phyloP scores from a whole-genome alignment of 2,797 vertebrate genomes.

The Coilia nasus region DNA sequence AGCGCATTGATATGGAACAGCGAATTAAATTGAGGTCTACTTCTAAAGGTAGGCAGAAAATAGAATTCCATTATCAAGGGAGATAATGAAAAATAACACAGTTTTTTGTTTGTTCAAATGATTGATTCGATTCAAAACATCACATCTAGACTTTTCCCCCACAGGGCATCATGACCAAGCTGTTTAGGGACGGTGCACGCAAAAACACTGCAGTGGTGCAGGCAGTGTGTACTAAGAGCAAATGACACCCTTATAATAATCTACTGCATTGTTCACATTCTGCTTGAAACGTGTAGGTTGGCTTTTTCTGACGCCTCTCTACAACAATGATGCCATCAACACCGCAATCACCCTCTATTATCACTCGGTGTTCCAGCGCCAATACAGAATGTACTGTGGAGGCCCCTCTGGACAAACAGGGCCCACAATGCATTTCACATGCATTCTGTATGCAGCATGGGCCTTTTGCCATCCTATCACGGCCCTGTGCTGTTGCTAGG shows the following conservation, averaged over 20 bases:
- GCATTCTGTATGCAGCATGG: neutral
- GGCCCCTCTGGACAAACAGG: neutral
- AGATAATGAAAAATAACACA: too few relatives aligned
- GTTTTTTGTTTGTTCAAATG: too few relatives aligned
- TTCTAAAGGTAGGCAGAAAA: too few relatives aligned
- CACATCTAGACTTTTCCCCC: too few relatives aligned
- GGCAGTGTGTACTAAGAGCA: neutral
- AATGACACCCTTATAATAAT: neutral
- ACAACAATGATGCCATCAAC: neutral
- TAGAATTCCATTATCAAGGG: too few relatives aligned
- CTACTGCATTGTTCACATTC: neutral
- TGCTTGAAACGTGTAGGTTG: neutral
- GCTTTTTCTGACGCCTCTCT: too few relatives aligned
- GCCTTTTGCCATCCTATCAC: slow-evolving; percentile 18
- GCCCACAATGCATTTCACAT: neutral
- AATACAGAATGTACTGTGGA: slow-evolving; percentile 26
- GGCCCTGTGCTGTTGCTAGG: slow-evolving; percentile 45
- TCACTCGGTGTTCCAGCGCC: neutral
- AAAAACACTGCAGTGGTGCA: too few relatives aligned
- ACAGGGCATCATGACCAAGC: too few relatives aligned
- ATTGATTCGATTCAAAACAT: too few relatives aligned
- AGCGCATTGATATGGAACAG: too few relatives aligned
- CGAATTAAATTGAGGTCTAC: too few relatives aligned
- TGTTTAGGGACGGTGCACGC: neutral
- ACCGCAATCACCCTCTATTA: neutral